These are phyloP conservation scores for Aphodius sticticus DNA, from an alignment of 2,888 invertebrate species.

Conservation along the genomic window DNA sequence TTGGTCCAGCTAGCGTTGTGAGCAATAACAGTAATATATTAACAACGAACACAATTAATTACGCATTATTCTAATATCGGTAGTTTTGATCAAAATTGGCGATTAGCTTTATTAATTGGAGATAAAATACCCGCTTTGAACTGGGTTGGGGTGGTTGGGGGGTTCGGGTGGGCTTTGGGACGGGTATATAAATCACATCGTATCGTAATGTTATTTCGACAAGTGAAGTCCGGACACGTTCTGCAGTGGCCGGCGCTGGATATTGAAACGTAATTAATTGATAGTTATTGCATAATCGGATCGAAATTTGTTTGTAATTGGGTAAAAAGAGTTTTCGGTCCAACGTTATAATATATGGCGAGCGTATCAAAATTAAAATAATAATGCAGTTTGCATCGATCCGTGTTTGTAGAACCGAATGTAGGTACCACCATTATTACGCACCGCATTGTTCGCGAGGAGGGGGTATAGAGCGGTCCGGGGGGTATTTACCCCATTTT, in stretches of 20 bases:
- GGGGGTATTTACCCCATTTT: slow-evolving; percentile 23
- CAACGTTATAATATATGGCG: not conserved
- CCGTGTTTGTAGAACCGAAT: slow-evolving; percentile 14
- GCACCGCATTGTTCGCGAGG: not conserved
- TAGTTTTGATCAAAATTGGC: not conserved
- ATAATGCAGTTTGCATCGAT: slow-evolving; percentile 18
- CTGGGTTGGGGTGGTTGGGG: not conserved
- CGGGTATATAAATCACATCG: not conserved
- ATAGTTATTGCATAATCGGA: slow-evolving; percentile 24
- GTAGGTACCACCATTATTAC: slow-evolving; percentile 15
- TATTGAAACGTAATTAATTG: slow-evolving; percentile 9
- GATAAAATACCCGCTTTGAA: not conserved
- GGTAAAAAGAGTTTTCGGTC: slow-evolving; percentile 13
- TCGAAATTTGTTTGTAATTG: slow-evolving; percentile 18
- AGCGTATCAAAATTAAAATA: slow-evolving; percentile 21
- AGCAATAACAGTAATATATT: not conserved
- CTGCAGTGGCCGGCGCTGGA: not conserved
- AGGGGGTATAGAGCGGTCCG: slow-evolving; percentile 1
- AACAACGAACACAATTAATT: not conserved
- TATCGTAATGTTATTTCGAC: not conserved
- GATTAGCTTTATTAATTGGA: not conserved
- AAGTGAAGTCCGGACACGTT: not conserved
- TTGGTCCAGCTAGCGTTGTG: no score
- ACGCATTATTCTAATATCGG: not conserved
- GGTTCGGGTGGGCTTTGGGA: no score